Evolutionary conservation across 2,113 vertebrate species (phyloP).

Genomic region (Rhodinocichla rosea): DNA sequence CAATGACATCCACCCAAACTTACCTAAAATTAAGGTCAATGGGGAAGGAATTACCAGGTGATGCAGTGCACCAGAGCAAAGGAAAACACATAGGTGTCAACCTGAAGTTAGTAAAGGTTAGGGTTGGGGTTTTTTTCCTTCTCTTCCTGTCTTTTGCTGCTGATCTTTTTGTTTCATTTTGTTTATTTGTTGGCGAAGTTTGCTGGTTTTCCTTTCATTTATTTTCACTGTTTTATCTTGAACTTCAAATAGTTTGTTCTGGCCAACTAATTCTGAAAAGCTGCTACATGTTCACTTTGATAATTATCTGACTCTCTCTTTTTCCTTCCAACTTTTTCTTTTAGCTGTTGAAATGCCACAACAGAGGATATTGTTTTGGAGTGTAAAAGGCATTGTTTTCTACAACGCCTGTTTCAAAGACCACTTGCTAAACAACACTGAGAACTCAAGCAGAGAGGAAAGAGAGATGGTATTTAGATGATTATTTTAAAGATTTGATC

Average conservation of each 20-base stretch:
- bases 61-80: not conserved
- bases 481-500: constrained; percentile 40
- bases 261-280: constrained; percentile 24
- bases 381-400: constrained; percentile 32
- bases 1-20: not conserved
- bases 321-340: constrained; percentile 10
- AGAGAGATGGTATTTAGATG: constrained; percentile 9
- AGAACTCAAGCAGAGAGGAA: constrained; percentile 48
- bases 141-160: not conserved
- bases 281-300: constrained; percentile 9
- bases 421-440: not conserved
- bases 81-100: not conserved
- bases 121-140: not conserved
- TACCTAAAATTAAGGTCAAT: not conserved
- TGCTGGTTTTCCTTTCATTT: not conserved
- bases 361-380: constrained; percentile 2
- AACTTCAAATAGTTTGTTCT: constrained; percentile 7
- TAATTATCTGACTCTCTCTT: constrained; percentile 17
- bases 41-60: not conserved
- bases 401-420: constrained; percentile 3
- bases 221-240: constrained; percentile 11
- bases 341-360: not conserved
- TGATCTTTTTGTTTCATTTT: not conserved
- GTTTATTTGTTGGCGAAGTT: not conserved
- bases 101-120: not conserved